phyloP scores from a whole-genome alignment of 2,113 vertebrate species.

The Polypterus senegalus region DNA sequence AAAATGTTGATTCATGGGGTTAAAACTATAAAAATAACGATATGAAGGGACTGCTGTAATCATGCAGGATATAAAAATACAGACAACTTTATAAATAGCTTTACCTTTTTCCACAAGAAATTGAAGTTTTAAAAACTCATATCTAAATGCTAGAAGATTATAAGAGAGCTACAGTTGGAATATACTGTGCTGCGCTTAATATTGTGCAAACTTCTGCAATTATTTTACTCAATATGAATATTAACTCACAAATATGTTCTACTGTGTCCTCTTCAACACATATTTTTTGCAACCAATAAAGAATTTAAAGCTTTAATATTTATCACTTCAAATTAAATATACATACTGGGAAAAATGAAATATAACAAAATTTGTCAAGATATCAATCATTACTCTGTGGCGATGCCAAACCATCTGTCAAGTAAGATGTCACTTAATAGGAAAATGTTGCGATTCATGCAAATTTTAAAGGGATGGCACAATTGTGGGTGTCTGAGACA shows the following conservation, averaged over 20 bases:
- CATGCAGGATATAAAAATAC: too few relatives aligned
- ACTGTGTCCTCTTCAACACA: conserved; percentile 18
- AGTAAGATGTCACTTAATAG: conserved; percentile 27
- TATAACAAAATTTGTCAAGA: conserved; percentile 52
- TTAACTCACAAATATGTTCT: neutral
- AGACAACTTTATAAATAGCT: too few relatives aligned
- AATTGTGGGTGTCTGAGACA: conserved; percentile 1
- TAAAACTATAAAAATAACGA: too few relatives aligned
- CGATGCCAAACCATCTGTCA: conserved; percentile 48
- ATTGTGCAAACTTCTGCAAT: neutral
- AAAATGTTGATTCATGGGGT: too few relatives aligned
- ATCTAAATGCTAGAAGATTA: too few relatives aligned
- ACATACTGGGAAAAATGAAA: conserved; percentile 42
- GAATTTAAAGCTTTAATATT: conserved; percentile 36
- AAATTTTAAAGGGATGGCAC: conserved; percentile 12
- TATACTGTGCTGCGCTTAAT: too few relatives aligned
- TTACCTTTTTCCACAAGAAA: too few relatives aligned
- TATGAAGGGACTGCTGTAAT: too few relatives aligned
- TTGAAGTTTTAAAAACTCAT: too few relatives aligned
- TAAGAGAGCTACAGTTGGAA: too few relatives aligned
- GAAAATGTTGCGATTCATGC: conserved; percentile 2
- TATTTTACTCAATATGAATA: neutral
- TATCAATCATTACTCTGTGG: conserved; percentile 46
- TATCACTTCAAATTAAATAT: conserved; percentile 43
- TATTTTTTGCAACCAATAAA: conserved; percentile 26